Base-by-base conservation (phyloP, 1,140 invertebrate genomes). In the Drosophila lini region DNA sequence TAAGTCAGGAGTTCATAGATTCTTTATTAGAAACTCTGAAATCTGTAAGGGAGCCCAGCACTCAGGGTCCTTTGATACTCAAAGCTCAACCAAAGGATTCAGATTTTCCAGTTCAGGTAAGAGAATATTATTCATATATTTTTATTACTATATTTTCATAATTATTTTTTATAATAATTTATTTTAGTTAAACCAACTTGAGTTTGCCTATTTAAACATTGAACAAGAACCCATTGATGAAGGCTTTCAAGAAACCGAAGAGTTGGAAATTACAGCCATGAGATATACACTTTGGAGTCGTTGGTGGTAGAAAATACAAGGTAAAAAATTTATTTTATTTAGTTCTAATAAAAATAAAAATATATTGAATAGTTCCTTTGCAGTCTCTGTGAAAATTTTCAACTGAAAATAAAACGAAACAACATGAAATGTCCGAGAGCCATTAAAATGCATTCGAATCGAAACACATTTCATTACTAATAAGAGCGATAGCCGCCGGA, bases 391-490 rank as follows among this genome's bases (percentile, higher is more conserved):
- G 9, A 60, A 79, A 77, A 61, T 58, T 19, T 74, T 74, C 45
- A 74, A 48, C 65, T 42, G 56, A 41, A 31, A 38, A 3, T 28
- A 19, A 40, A 63, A 44, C 5, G 13, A 62, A 62, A 1, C 25
- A 8, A 67, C 31, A 60, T 57, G 40, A 65, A 61, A 52, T 79
- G 64, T n/a, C 28, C 34, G 31, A 40, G 15, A 42, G 40, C 19
- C 68, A 74, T 89, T 71, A 80, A 88, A 80, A 78, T 71, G 77
- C 80, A 83, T 77, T 64, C 73, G 62, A 58, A 61, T 61, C 47
- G 42, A 45, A 36, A 45, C 45, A 69, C 69, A 79, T 76, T 70
- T 86, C 78, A 75, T 69, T 85, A 82, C 80, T 89, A 89, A 88
- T 89, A 80, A 80, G 80, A 80, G 62, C 57, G 56, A 61, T 68